phyloP scores from a whole-genome alignment of 2,888 invertebrate genomes.

The Drosophila parthenogenetica region DNA sequence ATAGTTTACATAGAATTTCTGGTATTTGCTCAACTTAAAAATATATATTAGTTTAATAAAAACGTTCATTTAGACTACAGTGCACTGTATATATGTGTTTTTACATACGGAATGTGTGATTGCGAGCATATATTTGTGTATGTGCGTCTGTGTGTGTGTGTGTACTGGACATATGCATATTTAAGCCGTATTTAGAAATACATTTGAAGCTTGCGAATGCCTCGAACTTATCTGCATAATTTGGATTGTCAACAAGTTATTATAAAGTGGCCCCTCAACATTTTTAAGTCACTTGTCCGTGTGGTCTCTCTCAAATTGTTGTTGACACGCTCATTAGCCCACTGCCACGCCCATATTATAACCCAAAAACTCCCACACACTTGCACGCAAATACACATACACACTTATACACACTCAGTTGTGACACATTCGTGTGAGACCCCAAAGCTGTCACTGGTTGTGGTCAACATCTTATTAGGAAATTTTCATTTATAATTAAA shows the following conservation, averaged over 20 bases:
- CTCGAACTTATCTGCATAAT: conserved; percentile 58
- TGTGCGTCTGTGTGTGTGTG: background rate
- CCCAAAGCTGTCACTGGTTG: background rate
- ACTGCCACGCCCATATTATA: conserved; percentile 16
- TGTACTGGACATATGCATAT: conserved; percentile 40
- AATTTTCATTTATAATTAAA: background rate
- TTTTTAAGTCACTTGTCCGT: conserved; percentile 31
- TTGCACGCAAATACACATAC: background rate
- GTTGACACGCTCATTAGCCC: conserved; percentile 42
- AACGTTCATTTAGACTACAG: background rate
- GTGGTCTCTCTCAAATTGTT: conserved; percentile 17
- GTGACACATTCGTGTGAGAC: background rate
- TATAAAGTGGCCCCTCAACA: conserved; percentile 41
- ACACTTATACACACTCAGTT: background rate
- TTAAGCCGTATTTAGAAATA: conserved; percentile 27
- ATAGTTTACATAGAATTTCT: too few relatives aligned
- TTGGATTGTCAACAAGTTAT: conserved; percentile 67
- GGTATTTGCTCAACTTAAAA: too few relatives aligned
- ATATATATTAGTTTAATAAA: background rate
- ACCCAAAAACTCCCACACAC: background rate
- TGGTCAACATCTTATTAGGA: background rate
- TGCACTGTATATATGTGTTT: conserved; percentile 4
- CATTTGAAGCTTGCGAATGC: conserved; percentile 22
- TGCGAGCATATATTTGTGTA: background rate
- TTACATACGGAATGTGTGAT: background rate